A percentile compares a stretch with the other conserved stretches of the same genome.
phyloP scores from a whole-genome alignment of 1,140 invertebrate species.

The Metopolophium dirhodum region DNA sequence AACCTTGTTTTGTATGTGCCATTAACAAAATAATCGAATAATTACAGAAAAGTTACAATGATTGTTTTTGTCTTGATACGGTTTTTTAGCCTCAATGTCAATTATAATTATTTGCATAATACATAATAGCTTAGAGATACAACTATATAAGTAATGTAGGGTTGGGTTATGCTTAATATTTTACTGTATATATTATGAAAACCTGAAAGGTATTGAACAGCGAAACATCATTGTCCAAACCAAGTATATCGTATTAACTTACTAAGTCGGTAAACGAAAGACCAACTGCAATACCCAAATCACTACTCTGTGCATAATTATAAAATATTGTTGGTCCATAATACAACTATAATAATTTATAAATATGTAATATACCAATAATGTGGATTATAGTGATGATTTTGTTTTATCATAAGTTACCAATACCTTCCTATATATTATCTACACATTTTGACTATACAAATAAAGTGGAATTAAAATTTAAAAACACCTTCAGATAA shows the following conservation, averaged over 20 bases:
- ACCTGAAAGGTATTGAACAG: background rate
- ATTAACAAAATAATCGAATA: background rate
- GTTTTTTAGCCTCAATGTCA: background rate
- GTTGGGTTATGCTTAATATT: background rate
- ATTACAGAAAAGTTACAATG: background rate
- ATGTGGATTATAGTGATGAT: background rate
- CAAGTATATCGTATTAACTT: background rate
- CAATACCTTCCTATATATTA: background rate
- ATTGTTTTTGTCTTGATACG: background rate
- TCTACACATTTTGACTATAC: background rate
- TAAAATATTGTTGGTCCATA: background rate
- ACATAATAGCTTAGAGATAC: background rate
- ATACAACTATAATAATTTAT: background rate
- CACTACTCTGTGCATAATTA: background rate
- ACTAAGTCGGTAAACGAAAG: background rate
- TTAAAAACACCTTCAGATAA: background rate
- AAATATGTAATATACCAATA: background rate
- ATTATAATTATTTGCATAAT: background rate
- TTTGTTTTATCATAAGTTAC: background rate
- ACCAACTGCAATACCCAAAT: background rate
- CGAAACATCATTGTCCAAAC: background rate
- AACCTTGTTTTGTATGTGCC: background rate
- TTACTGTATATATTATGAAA: background rate
- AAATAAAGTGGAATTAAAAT: background rate
- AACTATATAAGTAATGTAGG: background rate